Percentiles rank a stretch among this genome's conserved stretches.
These are phyloP conservation scores for Meganola albula DNA, from an alignment of 2,888 invertebrate genomes.

Conservation along the genomic window DNA sequence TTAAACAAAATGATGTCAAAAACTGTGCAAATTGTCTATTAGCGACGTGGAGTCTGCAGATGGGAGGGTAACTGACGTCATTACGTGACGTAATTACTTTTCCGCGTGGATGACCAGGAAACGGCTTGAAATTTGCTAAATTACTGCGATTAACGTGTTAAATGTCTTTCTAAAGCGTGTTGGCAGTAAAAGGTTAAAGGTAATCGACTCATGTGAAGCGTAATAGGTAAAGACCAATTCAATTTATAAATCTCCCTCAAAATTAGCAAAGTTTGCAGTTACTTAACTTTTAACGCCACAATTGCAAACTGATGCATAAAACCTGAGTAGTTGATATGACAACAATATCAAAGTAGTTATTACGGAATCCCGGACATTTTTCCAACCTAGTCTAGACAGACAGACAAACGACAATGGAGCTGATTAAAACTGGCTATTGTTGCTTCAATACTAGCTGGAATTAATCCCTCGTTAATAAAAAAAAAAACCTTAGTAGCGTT, in stretches of 20 bases:
- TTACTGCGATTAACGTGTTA: conserved; percentile 68
- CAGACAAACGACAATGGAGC: conserved; percentile 60
- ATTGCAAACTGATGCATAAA: too few species aligned
- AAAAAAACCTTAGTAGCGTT: conserved; percentile 26
- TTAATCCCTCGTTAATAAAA: conserved; percentile 31
- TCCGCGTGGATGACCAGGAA: conserved; percentile 67
- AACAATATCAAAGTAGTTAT: conserved; percentile 28
- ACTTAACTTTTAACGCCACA: too few species aligned
- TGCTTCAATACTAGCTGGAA: conserved; percentile 35
- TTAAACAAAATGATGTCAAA: conserved; percentile 47
- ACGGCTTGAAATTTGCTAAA: conserved; percentile 67
- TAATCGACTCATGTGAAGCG: conserved; percentile 23
- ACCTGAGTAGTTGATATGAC: too few species aligned
- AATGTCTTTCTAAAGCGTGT: conserved; percentile 64
- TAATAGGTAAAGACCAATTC: too few species aligned
- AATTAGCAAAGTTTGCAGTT: too few species aligned
- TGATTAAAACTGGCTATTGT: conserved; percentile 72
- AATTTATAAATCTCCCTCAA: too few species aligned
- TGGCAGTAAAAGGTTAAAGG: conserved; percentile 37
- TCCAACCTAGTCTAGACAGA: conserved; percentile 56
- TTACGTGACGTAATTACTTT: conserved; percentile 74
- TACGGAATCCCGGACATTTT: conserved; percentile 48
- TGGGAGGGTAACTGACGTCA: conserved; percentile 68
- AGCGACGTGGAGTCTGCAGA: conserved; percentile 41
- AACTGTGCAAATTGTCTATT: conserved; percentile 71